These are phyloP conservation scores for Tetragnatha versicolor DNA, from an alignment of 1,140 invertebrate genomes.

Conservation along the genomic window DNA sequence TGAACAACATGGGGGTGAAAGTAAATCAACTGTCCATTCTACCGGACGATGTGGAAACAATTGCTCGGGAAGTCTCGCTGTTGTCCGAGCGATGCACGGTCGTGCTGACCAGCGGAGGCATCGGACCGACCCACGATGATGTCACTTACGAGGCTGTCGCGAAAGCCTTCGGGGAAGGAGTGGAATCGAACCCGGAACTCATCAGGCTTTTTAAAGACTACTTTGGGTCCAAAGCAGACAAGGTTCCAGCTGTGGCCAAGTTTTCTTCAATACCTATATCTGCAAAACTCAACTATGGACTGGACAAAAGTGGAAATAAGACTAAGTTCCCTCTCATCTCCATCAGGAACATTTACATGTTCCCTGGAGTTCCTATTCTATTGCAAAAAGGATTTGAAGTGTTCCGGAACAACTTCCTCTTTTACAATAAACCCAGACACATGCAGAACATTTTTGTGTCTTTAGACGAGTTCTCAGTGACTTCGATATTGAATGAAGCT, in stretches of 20 bases:
- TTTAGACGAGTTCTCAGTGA: conserved; percentile 70
- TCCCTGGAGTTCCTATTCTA: conserved; percentile 77
- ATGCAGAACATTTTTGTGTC: conserved; percentile 68
- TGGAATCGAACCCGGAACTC: conserved; percentile 67
- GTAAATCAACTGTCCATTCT: conserved; percentile 77
- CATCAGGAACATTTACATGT: conserved; percentile 77
- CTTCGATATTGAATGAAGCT: conserved; percentile 67
- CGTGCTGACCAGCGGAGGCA: conserved; percentile 81
- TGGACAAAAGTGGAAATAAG: conserved; percentile 9
- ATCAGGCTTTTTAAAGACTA: not conserved
- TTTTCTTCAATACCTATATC: conserved; percentile 62
- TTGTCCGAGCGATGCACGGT: conserved; percentile 72
- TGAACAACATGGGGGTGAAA: conserved; percentile 74
- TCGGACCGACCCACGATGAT: conserved; percentile 88
- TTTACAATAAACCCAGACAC: conserved; percentile 59
- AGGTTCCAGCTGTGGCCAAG: conserved; percentile 17
- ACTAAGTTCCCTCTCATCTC: conserved; percentile 72
- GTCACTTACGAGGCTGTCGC: conserved; percentile 82
- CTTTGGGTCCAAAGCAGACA: not conserved
- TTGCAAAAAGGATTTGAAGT: conserved; percentile 70
- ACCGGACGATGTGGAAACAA: conserved; percentile 74
- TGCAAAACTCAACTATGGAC: conserved; percentile 57
- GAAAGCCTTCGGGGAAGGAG: conserved; percentile 72
- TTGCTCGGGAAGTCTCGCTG: conserved; percentile 72
- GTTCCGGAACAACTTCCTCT: conserved; percentile 64